Percentiles rank a stretch among this genome's conserved stretches.
Conservation (phyloP, 2,888 invertebrate species). For the Tortrix viridana region DNA sequence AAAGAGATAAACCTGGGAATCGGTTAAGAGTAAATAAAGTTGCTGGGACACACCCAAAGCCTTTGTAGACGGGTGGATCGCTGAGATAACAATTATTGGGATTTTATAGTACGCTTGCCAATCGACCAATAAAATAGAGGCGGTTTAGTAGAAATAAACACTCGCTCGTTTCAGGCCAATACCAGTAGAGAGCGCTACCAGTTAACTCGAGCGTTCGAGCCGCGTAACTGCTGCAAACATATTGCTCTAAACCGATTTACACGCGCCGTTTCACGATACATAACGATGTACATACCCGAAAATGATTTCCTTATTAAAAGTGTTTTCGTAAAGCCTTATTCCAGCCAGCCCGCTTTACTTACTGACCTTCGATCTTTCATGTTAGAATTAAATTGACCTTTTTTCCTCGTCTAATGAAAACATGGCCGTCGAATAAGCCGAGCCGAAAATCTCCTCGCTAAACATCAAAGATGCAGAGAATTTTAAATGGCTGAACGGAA, state of each 20-base stretch:
- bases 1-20: constrained; percentile 74
- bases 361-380: constrained; percentile 60
- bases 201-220: background rate
- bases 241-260: background rate
- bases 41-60: constrained; percentile 51
- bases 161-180: constrained; percentile 29
- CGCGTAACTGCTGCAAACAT: background rate
- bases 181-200: constrained; percentile 24
- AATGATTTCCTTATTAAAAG: background rate
- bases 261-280: background rate
- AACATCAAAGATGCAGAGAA: constrained; percentile 64
- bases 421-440: constrained; percentile 57
- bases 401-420: constrained; percentile 63
- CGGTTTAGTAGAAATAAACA: constrained; percentile 43
- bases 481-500: constrained; percentile 27
- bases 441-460: constrained; percentile 67
- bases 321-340: constrained; percentile 24
- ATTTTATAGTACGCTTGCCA: constrained; percentile 59
- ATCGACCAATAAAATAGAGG: constrained; percentile 53
- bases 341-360: constrained; percentile 16
- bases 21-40: constrained; percentile 74
- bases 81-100: constrained; percentile 74
- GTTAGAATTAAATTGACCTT: constrained; percentile 67
- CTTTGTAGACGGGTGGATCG: constrained; percentile 60
- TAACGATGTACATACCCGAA: background rate